phyloP scores from a whole-genome alignment of 2,113 vertebrate genomes.

The Atrichornis clamosus region DNA sequence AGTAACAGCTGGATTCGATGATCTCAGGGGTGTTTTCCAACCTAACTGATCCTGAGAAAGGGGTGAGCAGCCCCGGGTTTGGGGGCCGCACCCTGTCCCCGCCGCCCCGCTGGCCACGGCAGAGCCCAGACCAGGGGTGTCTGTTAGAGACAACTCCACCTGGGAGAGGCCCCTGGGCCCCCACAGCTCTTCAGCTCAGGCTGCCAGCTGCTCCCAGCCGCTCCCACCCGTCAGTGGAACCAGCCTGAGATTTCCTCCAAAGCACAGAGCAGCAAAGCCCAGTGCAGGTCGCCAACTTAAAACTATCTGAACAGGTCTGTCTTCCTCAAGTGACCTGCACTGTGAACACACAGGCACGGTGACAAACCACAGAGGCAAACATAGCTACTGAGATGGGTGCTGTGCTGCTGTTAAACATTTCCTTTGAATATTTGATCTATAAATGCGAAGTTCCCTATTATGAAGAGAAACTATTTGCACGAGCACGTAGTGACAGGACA shows the following conservation, averaged over 20 bases:
- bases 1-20: neutral
- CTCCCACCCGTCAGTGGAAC: neutral
- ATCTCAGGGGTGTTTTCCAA: neutral
- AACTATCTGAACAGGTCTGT: neutral
- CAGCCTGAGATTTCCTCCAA: neutral
- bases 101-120: neutral
- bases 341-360: accelerated
- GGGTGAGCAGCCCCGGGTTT: neutral
- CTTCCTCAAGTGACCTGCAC: neutral
- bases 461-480: neutral
- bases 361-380: neutral
- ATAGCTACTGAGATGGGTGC: accelerated
- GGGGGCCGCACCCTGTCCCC: neutral
- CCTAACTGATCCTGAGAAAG: neutral
- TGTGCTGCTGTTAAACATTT: neutral
- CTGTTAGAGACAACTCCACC: neutral
- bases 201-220: neutral
- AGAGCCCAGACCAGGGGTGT: neutral
- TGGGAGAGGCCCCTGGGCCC: neutral
- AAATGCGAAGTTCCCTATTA: neutral
- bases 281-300: neutral
- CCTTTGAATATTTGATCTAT: neutral
- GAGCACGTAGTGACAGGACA: neutral
- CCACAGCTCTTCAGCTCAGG: neutral
- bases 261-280: neutral